These are phyloP conservation scores for Teinopalpus imperialis DNA, from an alignment of 2,888 invertebrate species.

Conservation along the genomic window DNA sequence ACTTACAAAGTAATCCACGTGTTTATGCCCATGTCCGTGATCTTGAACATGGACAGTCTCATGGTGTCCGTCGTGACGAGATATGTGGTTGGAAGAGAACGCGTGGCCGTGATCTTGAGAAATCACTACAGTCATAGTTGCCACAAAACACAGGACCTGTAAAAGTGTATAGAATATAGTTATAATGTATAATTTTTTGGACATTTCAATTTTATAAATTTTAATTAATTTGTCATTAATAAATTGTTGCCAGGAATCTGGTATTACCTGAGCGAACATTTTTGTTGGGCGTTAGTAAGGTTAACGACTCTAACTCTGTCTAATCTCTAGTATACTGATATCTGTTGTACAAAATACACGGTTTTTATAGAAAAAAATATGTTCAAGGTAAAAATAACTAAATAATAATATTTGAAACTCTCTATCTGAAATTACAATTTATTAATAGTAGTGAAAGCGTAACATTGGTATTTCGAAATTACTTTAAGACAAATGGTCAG, in stretches of 20 bases:
- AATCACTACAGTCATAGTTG: conserved; percentile 39
- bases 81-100: conserved; percentile 60
- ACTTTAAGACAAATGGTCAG: too few species aligned
- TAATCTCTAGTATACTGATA: conserved; percentile 8
- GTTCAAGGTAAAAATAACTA: conserved; percentile 1
- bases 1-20: conserved; percentile 34
- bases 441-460: conserved; percentile 2
- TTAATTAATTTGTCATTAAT: too few species aligned
- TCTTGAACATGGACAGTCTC: conserved; percentile 45
- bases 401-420: too few species aligned
- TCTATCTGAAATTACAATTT: background rate
- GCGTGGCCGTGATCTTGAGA: conserved; percentile 41
- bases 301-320: background rate
- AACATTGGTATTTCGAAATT: too few species aligned
- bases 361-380: conserved; percentile 10
- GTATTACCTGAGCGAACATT: conserved; percentile 17
- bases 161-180: too few species aligned
- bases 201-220: too few species aligned
- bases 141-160: conserved; percentile 41
- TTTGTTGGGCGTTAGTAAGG: background rate
- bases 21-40: conserved; percentile 45
- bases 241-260: too few species aligned
- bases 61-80: conserved; percentile 54
- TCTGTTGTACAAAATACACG: background rate
- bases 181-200: too few species aligned